These are phyloP conservation scores for Semaprochilodus insignis DNA, from an alignment of 2,797 vertebrate genomes.

Conservation along the genomic window DNA sequence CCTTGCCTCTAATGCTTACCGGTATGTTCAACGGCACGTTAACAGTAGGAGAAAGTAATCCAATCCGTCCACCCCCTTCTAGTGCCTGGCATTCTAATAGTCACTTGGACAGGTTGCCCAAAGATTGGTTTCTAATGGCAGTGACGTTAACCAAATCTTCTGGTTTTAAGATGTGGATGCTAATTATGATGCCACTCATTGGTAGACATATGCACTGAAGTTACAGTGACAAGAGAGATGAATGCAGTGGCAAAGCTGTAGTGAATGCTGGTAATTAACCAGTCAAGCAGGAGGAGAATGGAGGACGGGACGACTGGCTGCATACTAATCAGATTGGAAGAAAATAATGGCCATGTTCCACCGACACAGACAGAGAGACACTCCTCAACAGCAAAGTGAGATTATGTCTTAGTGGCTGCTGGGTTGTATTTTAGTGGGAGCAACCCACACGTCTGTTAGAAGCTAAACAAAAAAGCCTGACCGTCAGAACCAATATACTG, in stretches of 20 bases:
- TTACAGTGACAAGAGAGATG: conserved; percentile 64
- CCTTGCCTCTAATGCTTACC: neutral
- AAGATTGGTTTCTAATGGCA: conserved; percentile 41
- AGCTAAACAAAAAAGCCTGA: neutral
- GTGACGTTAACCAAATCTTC: conserved; percentile 46
- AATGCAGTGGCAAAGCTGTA: conserved; percentile 69
- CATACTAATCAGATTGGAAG: conserved; percentile 68
- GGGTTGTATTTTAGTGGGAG: neutral
- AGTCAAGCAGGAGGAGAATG: conserved; percentile 61
- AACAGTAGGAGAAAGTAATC: conserved; percentile 21
- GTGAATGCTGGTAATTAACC: conserved; percentile 75
- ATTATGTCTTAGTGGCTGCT: neutral
- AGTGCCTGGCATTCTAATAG: conserved; percentile 27
- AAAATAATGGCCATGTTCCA: conserved; percentile 44
- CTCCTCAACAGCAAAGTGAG: neutral
- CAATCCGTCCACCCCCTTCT: neutral
- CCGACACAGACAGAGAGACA: conserved; percentile 17
- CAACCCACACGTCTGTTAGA: neutral
- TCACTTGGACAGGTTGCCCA: conserved; percentile 49
- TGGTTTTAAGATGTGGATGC: conserved; percentile 43
- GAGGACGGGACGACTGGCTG: conserved; percentile 57
- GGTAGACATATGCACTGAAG: conserved; percentile 53
- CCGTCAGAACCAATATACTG: neutral
- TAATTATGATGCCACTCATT: conserved; percentile 66
- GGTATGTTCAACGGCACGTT: neutral